A percentile compares a stretch with the other conserved stretches of the same genome.
phyloP scores from a whole-genome alignment of 2,888 invertebrate genomes.

The Rotaria sp. region DNA sequence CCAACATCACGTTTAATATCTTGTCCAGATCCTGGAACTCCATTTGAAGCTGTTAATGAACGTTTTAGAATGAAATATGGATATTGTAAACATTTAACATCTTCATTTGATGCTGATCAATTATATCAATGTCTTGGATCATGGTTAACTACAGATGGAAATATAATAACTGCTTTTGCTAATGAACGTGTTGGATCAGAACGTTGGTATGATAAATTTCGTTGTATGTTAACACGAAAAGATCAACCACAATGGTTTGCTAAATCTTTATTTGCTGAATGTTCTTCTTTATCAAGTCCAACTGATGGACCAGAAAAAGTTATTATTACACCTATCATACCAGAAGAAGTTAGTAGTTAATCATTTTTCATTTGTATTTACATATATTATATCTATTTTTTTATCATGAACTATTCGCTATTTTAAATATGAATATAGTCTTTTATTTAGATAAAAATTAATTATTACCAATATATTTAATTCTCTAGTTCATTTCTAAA shows the following conservation, averaged over 20 bases:
- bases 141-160: constrained; percentile 35
- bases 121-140: constrained; percentile 36
- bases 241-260: constrained; percentile 40
- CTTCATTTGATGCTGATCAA: constrained; percentile 35
- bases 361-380: no score
- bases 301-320: constrained; percentile 37
- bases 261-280: constrained; percentile 38
- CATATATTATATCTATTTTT: background rate
- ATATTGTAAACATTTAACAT: constrained; percentile 34
- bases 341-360: background rate
- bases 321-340: constrained; percentile 36
- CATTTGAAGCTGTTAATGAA: constrained; percentile 38
- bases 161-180: constrained; percentile 37
- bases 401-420: no score
- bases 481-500: no score
- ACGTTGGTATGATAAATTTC: constrained; percentile 37
- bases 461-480: no score
- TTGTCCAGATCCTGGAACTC: constrained; percentile 39
- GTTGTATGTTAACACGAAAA: constrained; percentile 39
- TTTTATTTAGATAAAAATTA: no score
- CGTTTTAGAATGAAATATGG: constrained; percentile 39
- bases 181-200: constrained; percentile 39
- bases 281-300: constrained; percentile 36
- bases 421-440: no score
- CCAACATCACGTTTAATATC: constrained; percentile 31